These are phyloP conservation scores for Mesopsocus fuscifrons DNA, from an alignment of 2,888 invertebrate genomes.

Conservation along the genomic window DNA sequence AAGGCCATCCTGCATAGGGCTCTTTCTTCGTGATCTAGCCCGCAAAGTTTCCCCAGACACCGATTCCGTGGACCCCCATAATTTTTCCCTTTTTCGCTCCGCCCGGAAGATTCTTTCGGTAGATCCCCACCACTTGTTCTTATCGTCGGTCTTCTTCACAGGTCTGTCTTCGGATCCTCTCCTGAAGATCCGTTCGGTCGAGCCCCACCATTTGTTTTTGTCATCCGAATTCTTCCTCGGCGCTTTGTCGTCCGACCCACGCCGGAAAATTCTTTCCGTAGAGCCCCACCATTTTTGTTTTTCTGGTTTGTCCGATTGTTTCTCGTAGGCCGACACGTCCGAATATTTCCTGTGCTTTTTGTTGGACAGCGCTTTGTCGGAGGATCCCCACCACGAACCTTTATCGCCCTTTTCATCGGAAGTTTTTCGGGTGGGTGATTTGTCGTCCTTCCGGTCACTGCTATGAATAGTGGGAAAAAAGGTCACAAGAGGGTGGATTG, in stretches of 20 bases:
- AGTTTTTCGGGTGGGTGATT: background rate
- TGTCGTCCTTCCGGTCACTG: background rate
- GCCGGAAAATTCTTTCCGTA: slow-evolving; percentile 2
- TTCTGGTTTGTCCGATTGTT: background rate
- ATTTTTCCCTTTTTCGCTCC: background rate
- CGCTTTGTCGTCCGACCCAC: background rate
- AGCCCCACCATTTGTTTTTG: slow-evolving; percentile 8
- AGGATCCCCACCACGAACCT: slow-evolving; percentile 3
- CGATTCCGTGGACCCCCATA: slow-evolving; percentile 5
- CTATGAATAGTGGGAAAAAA: too few species aligned
- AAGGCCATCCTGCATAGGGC: background rate
- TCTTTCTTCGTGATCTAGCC: background rate
- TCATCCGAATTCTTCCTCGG: background rate
- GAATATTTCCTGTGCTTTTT: slow-evolving; percentile 4
- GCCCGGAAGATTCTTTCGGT: slow-evolving; percentile 3
- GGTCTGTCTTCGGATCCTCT: background rate
- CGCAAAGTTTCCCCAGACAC: background rate
- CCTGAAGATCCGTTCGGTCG: slow-evolving; percentile 3
- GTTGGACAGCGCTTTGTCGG: background rate
- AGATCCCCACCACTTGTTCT: slow-evolving; percentile 5
- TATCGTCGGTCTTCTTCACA: background rate
- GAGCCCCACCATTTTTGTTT: slow-evolving; percentile 6
- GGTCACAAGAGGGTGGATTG: too few species aligned
- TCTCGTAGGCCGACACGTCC: background rate
- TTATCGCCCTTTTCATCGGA: slow-evolving; percentile 3